Conservation (phyloP, 2,113 vertebrate genomes). For the Noctilio leporinus region DNA sequence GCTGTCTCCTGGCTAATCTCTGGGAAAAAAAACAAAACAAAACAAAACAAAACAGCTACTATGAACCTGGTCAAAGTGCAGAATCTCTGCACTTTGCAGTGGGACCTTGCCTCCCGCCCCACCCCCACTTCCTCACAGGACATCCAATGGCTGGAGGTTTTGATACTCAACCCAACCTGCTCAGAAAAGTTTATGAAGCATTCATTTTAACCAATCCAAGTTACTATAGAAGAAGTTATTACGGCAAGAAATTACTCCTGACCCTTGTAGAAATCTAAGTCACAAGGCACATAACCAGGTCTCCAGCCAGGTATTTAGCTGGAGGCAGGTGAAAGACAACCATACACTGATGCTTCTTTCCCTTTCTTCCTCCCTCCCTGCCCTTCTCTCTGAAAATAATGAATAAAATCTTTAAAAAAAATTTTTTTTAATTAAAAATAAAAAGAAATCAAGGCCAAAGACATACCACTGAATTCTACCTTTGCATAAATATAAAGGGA, state of each 20-base stretch:
- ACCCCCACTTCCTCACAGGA: not conserved
- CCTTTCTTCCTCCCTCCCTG: no score
- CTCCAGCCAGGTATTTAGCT: no score
- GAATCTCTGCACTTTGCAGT: no score
- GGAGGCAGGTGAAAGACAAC: no score
- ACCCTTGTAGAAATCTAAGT: not conserved
- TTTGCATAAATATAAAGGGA: not conserved
- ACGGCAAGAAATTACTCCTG: not conserved
- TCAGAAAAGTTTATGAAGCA: not conserved
- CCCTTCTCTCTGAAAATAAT: no score
- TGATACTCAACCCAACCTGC: not conserved
- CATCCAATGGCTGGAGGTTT: not conserved
- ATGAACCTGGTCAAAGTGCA: not conserved
- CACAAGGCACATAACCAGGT: no score
- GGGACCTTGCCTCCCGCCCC: no score
- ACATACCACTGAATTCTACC: not conserved
- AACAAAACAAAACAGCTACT: constrained; percentile 55
- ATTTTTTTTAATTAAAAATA: no score
- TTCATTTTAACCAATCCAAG: not conserved
- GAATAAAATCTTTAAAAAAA: no score
- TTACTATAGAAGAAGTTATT: not conserved
- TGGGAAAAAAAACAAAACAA: no score
- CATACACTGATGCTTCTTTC: no score
- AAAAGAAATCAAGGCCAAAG: constrained; percentile 2
- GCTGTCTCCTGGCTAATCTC: constrained; percentile 99